A percentile compares a stretch with the other conserved stretches of the same genome.
phyloP scores from a whole-genome alignment of 2,113 vertebrate species.

The Hippocampus zosterae region DNA sequence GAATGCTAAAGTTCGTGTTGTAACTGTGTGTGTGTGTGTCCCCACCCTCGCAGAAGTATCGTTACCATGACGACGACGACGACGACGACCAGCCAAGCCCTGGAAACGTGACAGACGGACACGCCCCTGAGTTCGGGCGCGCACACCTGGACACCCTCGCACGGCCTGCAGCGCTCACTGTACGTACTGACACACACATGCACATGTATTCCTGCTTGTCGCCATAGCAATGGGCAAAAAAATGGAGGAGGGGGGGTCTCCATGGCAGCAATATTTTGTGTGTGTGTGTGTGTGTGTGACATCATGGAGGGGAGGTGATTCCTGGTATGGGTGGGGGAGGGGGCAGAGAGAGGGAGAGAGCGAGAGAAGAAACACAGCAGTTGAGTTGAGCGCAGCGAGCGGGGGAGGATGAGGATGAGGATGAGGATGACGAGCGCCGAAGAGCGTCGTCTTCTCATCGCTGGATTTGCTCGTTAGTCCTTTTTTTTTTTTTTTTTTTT shows the following conservation, averaged over 20 bases:
- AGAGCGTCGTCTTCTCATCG: constrained; percentile 18
- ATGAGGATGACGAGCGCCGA: constrained; percentile 39
- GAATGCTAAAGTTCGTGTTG: not conserved
- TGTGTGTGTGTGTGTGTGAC: constrained; percentile 32
- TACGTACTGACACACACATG: constrained; percentile 33
- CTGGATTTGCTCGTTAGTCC: not conserved
- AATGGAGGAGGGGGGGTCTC: constrained; percentile 34
- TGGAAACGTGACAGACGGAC: constrained; percentile 66
- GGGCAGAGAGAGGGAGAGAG: not conserved
- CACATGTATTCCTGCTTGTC: constrained; percentile 8
- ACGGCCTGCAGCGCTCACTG: constrained; percentile 72
- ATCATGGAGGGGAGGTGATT: constrained; percentile 58
- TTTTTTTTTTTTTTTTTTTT: not conserved
- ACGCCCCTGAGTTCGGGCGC: constrained; percentile 62
- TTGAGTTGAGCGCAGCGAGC: constrained; percentile 30
- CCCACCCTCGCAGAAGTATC: constrained; percentile 66
- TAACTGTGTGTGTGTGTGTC: constrained; percentile 7
- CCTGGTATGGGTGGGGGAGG: constrained; percentile 19
- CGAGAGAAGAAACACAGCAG: constrained; percentile 8
- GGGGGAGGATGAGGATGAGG: constrained; percentile 12
- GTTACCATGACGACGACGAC: constrained; percentile 78
- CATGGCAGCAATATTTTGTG: constrained; percentile 55
- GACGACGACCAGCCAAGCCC: constrained; percentile 72
- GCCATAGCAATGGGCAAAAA: constrained; percentile 42
- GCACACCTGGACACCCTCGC: constrained; percentile 77